Evolutionary conservation across 2,888 invertebrate species (phyloP).

Genomic region (Adela reaumurella): DNA sequence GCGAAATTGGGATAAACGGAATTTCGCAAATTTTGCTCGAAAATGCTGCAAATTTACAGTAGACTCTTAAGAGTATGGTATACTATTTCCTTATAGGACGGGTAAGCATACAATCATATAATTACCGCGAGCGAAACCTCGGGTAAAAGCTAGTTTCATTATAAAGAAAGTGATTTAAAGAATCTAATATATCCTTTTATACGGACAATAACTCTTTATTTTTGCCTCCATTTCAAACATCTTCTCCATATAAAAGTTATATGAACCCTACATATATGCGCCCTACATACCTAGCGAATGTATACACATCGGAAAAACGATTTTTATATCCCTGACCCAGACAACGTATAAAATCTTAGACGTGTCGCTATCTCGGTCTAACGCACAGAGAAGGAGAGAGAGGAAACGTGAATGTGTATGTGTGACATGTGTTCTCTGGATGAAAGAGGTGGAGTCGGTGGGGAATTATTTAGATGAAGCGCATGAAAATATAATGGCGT

Average conservation of each 20-base stretch:
- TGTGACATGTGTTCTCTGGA: constrained; percentile 28
- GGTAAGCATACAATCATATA: too few species aligned
- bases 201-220: constrained; percentile 35
- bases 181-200: neutral
- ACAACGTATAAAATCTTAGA: constrained; percentile 56
- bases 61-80: too few species aligned
- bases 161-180: too few species aligned
- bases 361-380: constrained; percentile 33
- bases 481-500: too few species aligned
- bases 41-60: too few species aligned
- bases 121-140: too few species aligned
- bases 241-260: neutral
- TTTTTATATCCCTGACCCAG: constrained; percentile 58
- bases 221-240: constrained; percentile 27
- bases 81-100: too few species aligned
- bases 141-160: too few species aligned
- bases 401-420: constrained; percentile 30
- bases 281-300: constrained; percentile 16
- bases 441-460: constrained; percentile 26
- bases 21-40: too few species aligned
- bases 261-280: constrained; percentile 15
- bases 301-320: constrained; percentile 42
- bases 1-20: too few species aligned
- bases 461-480: too few species aligned
- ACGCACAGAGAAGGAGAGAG: constrained; percentile 23